Base-by-base conservation (phyloP, 2,888 invertebrate genomes). In the Axea sp. region DNA sequence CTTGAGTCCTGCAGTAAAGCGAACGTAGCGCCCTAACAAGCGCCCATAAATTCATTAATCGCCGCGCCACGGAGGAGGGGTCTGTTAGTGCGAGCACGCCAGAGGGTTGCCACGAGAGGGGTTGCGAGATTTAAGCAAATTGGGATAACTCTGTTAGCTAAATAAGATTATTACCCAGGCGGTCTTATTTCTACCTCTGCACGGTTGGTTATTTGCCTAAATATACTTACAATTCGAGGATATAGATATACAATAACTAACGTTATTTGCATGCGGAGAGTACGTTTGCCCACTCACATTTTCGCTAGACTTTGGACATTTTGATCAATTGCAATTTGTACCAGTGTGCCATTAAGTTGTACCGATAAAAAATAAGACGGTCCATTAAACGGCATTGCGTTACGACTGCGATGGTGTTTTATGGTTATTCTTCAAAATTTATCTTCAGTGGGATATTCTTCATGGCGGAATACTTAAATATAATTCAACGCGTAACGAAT, bases 11-110 rank as follows among this genome's bases (percentile, higher is more conserved):
- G 79, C 76, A 79, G 78, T 80, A 80, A 81, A 81, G 79, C 79
- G 82, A 76, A 80, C 74, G 76, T 76, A 76, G 77, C 78, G 77
- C 78, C 79, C 80, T 81, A 80, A 79, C 81, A 77, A 79, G 79
- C 80, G 76, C 75, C 81, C 82, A 82, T 83, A 83, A 83, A 83
- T 83, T 83, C 83, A 83, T 83, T 83, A 82, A 83, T 83, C 82
- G 82, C 82, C 80, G 78, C 75, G 78, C 78, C 77, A 78, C 80
- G 68, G 76, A 55, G 73, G 57, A 47, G 33, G 67, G 39, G 55
- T 31, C 68, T 35, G n/a, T n/a, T n/a, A n/a, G n/a, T n/a, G n/a
- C n/a, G 76, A 55, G 22, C 53, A 45, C 39, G 65, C 73, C 53
- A 39, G 53, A 45, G 53, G 76, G 75, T 76, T 64, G 64, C 72